Percentiles rank a stretch among this genome's conserved stretches.
Evolutionary conservation across 2,113 vertebrate genomes (phyloP).

Genomic region (Genyomyrus donnyi): DNA sequence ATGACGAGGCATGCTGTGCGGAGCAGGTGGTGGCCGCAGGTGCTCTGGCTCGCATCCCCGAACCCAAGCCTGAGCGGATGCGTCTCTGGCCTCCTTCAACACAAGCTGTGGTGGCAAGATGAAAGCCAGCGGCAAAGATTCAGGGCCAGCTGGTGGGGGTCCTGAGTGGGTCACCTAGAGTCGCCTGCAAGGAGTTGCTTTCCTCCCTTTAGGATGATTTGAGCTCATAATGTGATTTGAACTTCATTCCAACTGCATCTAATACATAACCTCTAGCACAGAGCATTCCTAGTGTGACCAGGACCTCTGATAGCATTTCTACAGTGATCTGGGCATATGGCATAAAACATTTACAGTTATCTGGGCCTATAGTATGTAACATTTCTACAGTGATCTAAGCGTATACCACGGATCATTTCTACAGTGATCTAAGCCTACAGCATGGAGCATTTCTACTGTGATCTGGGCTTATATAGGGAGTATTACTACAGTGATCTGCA

Average conservation of each 20-base stretch:
- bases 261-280: background rate
- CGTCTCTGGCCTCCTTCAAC: background rate
- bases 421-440: background rate
- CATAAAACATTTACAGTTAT: background rate
- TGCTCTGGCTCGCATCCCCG: background rate
- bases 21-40: background rate
- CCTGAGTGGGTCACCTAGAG: background rate
- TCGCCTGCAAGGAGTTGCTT: background rate
- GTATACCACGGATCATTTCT: background rate
- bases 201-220: background rate
- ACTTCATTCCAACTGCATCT: background rate
- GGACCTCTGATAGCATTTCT: background rate
- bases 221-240: background rate
- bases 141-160: background rate
- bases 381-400: background rate
- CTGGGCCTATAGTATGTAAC: background rate
- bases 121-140: background rate
- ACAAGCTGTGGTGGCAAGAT: slow-evolving; percentile 3
- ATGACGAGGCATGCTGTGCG: background rate
- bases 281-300: background rate
- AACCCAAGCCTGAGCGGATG: background rate
- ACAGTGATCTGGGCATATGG: background rate
- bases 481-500: too few species aligned
- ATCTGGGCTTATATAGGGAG: too few species aligned
- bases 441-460: too few species aligned